Conservation (phyloP, 2,113 vertebrate genomes). For the Xiphophorus hellerii region DNA sequence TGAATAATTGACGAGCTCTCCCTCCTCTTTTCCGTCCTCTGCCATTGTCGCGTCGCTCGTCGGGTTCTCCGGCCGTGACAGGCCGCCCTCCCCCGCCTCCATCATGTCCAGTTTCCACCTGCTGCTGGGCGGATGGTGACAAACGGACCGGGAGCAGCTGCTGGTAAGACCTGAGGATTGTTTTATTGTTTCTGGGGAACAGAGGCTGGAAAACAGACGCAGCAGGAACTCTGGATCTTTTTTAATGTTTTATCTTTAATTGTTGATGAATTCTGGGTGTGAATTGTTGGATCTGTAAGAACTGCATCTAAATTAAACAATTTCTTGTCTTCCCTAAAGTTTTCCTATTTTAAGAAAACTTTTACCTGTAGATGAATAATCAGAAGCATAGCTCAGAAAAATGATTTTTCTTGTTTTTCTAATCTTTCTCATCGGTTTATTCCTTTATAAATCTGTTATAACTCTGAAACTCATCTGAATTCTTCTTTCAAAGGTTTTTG, state of each 20-base stretch:
- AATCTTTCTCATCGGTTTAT: not conserved
- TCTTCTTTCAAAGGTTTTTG: too few relatives aligned
- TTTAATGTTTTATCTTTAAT: too few relatives aligned
- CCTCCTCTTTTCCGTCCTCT: constrained; percentile 66
- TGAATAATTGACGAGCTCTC: constrained; percentile 82
- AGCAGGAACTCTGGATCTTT: too few relatives aligned
- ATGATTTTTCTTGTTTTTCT: not conserved
- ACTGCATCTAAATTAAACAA: not conserved
- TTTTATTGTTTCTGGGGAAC: not conserved
- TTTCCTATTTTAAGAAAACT: not conserved
- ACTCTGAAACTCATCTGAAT: too few relatives aligned
- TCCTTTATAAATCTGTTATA: not conserved
- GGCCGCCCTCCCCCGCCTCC: constrained; percentile 19
- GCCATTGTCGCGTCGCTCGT: constrained; percentile 46
- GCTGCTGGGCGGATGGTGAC: constrained; percentile 33
- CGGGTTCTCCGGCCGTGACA: constrained; percentile 13
- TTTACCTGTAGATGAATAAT: not conserved
- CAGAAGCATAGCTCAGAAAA: too few relatives aligned
- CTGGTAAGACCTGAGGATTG: constrained; percentile 6
- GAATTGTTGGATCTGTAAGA: not conserved
- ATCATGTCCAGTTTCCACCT: constrained; percentile 54
- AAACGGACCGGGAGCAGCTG: constrained; percentile 33
- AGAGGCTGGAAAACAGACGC: not conserved
- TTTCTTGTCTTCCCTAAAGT: not conserved
- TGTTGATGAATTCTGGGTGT: not conserved